Percentiles rank a stretch among this genome's conserved stretches.
Evolutionary conservation across 2,113 vertebrate genomes (phyloP).

Genomic region (Thamnophis sirtalis): DNA sequence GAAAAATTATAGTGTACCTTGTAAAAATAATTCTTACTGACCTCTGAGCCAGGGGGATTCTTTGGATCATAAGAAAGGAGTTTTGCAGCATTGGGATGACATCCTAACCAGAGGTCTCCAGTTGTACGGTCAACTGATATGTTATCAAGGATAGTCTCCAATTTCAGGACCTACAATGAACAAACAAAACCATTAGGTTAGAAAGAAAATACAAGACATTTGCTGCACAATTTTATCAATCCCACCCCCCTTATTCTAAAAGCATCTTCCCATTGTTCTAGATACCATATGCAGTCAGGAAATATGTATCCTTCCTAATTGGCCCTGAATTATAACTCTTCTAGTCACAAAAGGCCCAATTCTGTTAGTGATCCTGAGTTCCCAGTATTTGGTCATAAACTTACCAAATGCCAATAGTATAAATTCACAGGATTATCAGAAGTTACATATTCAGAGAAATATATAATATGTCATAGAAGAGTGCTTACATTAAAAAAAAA

Average conservation of each 20-base stretch:
- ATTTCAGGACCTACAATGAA: constrained; percentile 68
- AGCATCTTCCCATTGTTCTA: background rate
- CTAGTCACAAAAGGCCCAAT: background rate
- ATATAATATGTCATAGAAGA: background rate
- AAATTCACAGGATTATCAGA: background rate
- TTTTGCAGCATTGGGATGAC: constrained; percentile 81
- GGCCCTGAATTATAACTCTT: background rate
- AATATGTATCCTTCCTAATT: background rate
- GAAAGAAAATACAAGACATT: background rate
- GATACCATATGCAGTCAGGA: background rate
- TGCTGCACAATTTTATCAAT: background rate
- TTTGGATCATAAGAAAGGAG: constrained; percentile 59
- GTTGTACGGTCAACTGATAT: constrained; percentile 78
- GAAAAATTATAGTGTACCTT: background rate
- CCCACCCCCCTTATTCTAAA: background rate
- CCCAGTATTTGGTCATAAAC: too few species aligned
- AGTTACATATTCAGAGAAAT: background rate
- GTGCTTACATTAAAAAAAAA: background rate
- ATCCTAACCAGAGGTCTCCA: constrained; percentile 86
- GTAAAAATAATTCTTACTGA: constrained; percentile 59
- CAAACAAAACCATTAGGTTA: background rate
- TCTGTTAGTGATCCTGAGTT: background rate
- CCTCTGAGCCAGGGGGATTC: constrained; percentile 86
- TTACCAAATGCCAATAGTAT: background rate
- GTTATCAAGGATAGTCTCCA: constrained; percentile 82